Evolutionary conservation across 2,888 invertebrate genomes (phyloP).

Genomic region (Torymus texanus): DNA sequence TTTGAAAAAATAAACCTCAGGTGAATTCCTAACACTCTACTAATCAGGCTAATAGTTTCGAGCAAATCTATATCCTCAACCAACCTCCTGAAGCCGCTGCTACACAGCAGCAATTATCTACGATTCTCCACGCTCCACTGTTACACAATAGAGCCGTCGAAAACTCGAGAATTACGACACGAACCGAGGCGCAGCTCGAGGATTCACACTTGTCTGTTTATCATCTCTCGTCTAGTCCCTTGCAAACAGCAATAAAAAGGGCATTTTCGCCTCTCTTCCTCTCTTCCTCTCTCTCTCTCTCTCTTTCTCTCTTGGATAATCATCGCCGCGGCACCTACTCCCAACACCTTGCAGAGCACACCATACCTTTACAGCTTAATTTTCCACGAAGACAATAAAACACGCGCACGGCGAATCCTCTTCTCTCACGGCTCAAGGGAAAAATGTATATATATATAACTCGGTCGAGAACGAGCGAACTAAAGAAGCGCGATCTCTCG

Average conservation of each 20-base stretch:
- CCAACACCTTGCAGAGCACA: no score
- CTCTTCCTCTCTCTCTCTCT: no score
- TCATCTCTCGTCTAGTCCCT: conserved; percentile 25
- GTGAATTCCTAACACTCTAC: no score
- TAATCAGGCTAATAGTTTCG: no score
- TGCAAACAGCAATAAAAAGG: conserved; percentile 21
- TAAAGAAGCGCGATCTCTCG: no score
- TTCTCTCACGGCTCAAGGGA: not conserved
- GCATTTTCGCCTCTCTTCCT: not conserved
- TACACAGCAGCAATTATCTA: not conserved
- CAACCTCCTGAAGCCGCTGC: not conserved
- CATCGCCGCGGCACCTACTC: no score
- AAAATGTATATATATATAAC: not conserved
- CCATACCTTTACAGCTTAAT: conserved; percentile 31
- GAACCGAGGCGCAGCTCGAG: not conserved
- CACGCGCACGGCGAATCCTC: not conserved
- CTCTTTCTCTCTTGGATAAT: no score
- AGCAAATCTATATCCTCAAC: no score
- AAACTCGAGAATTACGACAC: no score
- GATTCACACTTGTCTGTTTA: not conserved
- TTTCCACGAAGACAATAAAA: conserved; percentile 46
- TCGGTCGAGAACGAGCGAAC: no score
- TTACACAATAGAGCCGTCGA: no score
- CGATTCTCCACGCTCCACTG: not conserved
- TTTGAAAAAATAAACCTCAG: no score